Evolutionary conservation across 1,140 invertebrate species (phyloP).

Genomic region (Acromyrmex charruanus): DNA sequence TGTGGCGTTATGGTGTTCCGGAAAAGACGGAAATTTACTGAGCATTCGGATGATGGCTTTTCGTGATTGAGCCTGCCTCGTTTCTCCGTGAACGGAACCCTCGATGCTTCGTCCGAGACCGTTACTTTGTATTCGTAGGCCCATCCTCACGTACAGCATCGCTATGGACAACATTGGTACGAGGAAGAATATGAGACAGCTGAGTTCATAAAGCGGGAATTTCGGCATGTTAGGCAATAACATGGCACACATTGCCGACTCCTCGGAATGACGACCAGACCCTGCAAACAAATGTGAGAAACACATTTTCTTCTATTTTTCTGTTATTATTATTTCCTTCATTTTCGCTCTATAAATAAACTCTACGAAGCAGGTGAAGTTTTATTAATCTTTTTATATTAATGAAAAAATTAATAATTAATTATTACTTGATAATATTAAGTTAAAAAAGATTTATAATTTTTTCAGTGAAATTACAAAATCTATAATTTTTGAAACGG

Average conservation of each 20-base stretch:
- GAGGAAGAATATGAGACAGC: slow-evolving; percentile 93
- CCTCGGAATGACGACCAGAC: slow-evolving; percentile 85
- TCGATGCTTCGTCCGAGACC: slow-evolving; percentile 83
- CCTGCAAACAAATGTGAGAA: slow-evolving; percentile 63
- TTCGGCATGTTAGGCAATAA: slow-evolving; percentile 84
- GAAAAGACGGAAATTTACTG: slow-evolving; percentile 86
- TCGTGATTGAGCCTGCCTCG: slow-evolving; percentile 89
- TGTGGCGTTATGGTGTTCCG: neutral
- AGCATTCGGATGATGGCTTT: slow-evolving; percentile 94
- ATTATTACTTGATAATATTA: no score
- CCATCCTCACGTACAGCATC: slow-evolving; percentile 93
- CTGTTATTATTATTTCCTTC: neutral
- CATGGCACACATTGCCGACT: slow-evolving; percentile 93
- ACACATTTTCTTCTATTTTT: neutral
- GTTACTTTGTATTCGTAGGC: slow-evolving; percentile 89
- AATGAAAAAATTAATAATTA: no score
- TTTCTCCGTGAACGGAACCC: slow-evolving; percentile 89
- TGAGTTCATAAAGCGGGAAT: slow-evolving; percentile 92
- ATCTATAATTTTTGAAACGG: no score
- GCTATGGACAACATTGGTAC: slow-evolving; percentile 93
- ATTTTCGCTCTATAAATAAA: neutral
- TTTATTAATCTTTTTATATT: no score
- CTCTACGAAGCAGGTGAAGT: no score
- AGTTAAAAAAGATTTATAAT: no score
- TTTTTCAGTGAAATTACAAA: no score